A percentile compares a stretch with the other conserved stretches of the same genome.
These are phyloP conservation scores for Bolinopsis microptera DNA, from an alignment of 37 sponge, comb jelly and placozoan species.

Conservation along the genomic window DNA sequence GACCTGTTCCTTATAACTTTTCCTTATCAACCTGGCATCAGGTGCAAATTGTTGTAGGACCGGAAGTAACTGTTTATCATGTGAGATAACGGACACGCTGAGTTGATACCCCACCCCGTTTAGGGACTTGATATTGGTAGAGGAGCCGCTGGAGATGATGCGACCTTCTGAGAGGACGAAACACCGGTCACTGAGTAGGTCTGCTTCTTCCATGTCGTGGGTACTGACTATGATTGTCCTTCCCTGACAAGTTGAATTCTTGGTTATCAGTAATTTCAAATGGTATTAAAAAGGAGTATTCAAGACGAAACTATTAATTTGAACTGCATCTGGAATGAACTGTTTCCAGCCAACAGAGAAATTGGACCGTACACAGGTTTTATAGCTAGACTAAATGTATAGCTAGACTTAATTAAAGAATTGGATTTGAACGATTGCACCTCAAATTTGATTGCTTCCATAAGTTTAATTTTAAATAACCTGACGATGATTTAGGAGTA, in stretches of 20 bases:
- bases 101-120: constrained; percentile 1
- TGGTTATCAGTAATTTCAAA: neutral
- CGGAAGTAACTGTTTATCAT: neutral
- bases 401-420: too few relatives aligned
- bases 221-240: constrained; percentile 34
- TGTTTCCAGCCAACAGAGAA: too few relatives aligned
- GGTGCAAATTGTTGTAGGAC: constrained; percentile 1
- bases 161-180: neutral
- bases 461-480: too few relatives aligned
- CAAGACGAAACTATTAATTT: too few relatives aligned
- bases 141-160: neutral
- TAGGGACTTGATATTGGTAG: neutral
- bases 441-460: too few relatives aligned
- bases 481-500: neutral
- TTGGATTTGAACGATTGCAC: too few relatives aligned
- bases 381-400: too few relatives aligned
- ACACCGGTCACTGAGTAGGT: constrained; percentile 5
- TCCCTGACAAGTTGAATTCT: neutral
- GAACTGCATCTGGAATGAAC: too few relatives aligned
- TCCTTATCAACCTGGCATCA: neutral
- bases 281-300: neutral
- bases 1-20: neutral
- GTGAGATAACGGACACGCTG: neutral
- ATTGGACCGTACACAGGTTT: too few relatives aligned
- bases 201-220: constrained; percentile 32